Base-by-base conservation (phyloP, 92 coral and sea anemone species). In the Blastomussa wellsi region DNA sequence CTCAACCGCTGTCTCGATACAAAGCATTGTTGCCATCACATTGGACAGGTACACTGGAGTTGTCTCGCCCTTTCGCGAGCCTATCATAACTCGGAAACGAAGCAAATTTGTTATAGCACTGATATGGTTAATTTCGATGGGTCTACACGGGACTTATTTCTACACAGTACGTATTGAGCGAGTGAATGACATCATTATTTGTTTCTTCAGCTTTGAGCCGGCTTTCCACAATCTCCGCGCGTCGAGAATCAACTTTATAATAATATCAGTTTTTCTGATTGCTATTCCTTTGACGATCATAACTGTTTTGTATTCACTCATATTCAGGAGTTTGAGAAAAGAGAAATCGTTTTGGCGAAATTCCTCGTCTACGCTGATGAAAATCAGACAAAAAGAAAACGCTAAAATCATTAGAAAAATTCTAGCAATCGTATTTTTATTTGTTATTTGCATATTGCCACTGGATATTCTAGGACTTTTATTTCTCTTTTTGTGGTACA, bases 21-120 rank as follows among this genome's bases (percentile, higher is more conserved):
- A 81, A 31, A 89, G 92, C 41, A 68, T 87, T 48, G 72, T 87
- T 4, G 60, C 83, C 3, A 86, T 92, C 11, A 88, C 94, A 49
- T 74, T 87, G 39, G 95, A 84, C 19, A 85, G 92, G 36, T 90
- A 77, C 81, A 66, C 31, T 31, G 82, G 81, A 42, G 88, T 91
- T 8, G 92, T 83, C 5, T 72, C 52, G 64, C 88, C 92, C 44
- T 68, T 57, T 66, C 77, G 76, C 4, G 82, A 51, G 12, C 79
- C 90, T 5, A 51, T 91, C 31, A 81, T 81, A 69, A 80, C 84
- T 9, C 65, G 65, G 39, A 71, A 22, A 57, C 78, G 79, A 31
- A 75, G 85, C 9, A 79, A 53, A 24, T 10, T 76, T n/a, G 79
- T 91, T 31, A 84, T 91, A 22, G 80, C 83, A 13, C 15, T 74